Evolutionary conservation across 1,140 invertebrate species (phyloP).

Genomic region (Drosophila takahashii): DNA sequence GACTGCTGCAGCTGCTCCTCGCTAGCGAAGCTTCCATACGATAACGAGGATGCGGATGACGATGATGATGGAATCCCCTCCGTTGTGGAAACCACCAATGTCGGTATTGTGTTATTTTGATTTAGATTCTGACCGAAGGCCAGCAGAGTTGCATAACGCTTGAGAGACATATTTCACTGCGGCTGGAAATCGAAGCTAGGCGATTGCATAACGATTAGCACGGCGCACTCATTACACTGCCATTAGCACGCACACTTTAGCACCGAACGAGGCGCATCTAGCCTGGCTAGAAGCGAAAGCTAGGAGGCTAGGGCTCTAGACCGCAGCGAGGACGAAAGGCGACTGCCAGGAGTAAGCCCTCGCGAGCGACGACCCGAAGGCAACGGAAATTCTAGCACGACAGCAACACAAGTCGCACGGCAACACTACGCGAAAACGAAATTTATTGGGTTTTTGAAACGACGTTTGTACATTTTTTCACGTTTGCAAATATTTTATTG

Average conservation of each 20-base stretch:
- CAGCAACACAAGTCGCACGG: background rate
- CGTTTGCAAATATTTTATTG: too few relatives aligned
- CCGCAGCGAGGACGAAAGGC: conserved; percentile 49
- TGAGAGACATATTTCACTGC: conserved; percentile 77
- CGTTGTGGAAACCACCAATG: conserved; percentile 39
- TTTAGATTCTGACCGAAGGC: conserved; percentile 51
- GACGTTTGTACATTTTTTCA: background rate
- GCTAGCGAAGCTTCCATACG: conserved; percentile 14
- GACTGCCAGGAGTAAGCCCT: conserved; percentile 35
- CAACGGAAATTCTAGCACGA: conserved; percentile 2
- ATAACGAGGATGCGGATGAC: too few relatives aligned
- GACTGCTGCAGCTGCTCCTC: conserved; percentile 52
- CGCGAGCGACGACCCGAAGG: conserved; percentile 44
- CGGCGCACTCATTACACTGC: conserved; percentile 39
- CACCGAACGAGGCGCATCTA: conserved; percentile 9
- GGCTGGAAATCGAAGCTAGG: conserved; percentile 40
- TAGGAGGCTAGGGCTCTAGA: conserved; percentile 22
- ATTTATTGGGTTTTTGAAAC: background rate
- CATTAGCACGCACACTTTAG: conserved; percentile 55
- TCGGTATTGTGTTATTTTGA: conserved; percentile 55
- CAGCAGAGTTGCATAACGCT: conserved; percentile 76
- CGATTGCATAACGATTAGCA: conserved; percentile 76
- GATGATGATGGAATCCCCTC: conserved; percentile 21
- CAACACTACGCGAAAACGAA: conserved; percentile 4
- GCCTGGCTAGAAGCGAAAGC: conserved; percentile 13